Conservation (phyloP, 2,888 invertebrate species). For the Pomacea canaliculata region DNA sequence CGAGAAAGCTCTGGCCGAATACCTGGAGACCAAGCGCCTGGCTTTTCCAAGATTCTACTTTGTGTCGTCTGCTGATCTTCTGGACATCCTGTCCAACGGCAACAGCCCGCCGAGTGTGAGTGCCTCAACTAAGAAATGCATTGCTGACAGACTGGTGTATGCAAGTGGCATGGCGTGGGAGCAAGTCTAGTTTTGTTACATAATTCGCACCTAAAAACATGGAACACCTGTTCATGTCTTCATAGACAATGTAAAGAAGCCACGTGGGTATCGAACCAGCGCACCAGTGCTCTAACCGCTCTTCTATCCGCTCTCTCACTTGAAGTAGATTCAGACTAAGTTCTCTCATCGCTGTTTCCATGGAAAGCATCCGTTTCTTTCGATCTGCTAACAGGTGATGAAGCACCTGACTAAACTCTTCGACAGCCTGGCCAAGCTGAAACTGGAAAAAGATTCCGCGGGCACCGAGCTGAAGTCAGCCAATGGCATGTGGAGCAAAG, state of each 20-base stretch:
- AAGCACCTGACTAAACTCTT: constrained; percentile 93
- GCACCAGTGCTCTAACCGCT: too few species aligned
- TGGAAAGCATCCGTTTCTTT: too few species aligned
- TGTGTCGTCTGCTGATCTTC: constrained; percentile 93
- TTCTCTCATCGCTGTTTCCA: too few species aligned
- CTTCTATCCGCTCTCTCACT: too few species aligned
- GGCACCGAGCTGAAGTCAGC: constrained; percentile 72
- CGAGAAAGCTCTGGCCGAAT: constrained; percentile 96
- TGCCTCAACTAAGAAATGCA: not conserved
- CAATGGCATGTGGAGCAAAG: constrained; percentile 91
- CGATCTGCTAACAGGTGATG: constrained; percentile 53
- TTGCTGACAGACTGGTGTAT: too few species aligned
- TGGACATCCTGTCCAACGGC: constrained; percentile 95
- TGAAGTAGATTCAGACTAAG: too few species aligned
- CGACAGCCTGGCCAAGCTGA: constrained; percentile 90
- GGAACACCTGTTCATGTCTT: too few species aligned
- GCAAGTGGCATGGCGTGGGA: too few species aligned
- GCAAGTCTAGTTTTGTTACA: too few species aligned
- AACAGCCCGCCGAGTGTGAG: constrained; percentile 83
- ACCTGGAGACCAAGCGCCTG: constrained; percentile 94
- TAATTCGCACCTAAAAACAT: too few species aligned
- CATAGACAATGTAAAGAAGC: too few species aligned
- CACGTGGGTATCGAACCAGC: too few species aligned
- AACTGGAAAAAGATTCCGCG: constrained; percentile 74
- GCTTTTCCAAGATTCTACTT: constrained; percentile 98